Base-by-base conservation (phyloP, 1,140 invertebrate species). In the Bombus huntii region DNA sequence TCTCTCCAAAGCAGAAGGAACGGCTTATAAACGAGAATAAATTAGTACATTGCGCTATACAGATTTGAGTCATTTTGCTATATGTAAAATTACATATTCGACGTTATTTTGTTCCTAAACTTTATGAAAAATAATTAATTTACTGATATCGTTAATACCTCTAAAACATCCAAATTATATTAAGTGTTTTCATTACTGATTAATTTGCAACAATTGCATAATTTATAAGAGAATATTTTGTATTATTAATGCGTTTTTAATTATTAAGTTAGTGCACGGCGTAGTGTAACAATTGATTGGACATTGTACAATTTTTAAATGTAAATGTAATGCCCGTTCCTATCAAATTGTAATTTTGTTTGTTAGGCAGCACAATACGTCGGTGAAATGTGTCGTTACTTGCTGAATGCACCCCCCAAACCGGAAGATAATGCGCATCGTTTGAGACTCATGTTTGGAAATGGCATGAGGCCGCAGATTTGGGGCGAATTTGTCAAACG, bases 341-440 rank as follows among this genome's bases (percentile, higher is more conserved):
- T 37, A 79, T 71, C 15, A 39, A 77, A 80, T 15, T 13, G 34
- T 39, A 73, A 86, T 76, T 73, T 83, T 82, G 15, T 81, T 89
- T 90, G 86, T 47, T 89, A 97, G 97, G 96, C 96, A 79, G 96
- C 96, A 6, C 97, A 98, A 92, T 98, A 98, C 90, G 97, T 98
- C 92, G 97, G 97, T 13, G 97, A 98, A 94, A 97, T 98, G 89
- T 98, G 97, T 92, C 96, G 97, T 34, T 98, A 98, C 92, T 94
- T 98, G 22, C 92, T 98, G 59, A 96, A 96, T 18, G 96, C 97
- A 71, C 96, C 96, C 66, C 92, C 95, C 18, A 93, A 95, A 31
- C 95, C 96, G 10, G 92, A 94, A 76, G 95, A 96, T 75, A 90
- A 72, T 9, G 81, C 92, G 9, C 95, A 96, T 86, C 86, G 92